Conservation (phyloP, 2,113 vertebrate genomes). For the Hemicordylus capensis region DNA sequence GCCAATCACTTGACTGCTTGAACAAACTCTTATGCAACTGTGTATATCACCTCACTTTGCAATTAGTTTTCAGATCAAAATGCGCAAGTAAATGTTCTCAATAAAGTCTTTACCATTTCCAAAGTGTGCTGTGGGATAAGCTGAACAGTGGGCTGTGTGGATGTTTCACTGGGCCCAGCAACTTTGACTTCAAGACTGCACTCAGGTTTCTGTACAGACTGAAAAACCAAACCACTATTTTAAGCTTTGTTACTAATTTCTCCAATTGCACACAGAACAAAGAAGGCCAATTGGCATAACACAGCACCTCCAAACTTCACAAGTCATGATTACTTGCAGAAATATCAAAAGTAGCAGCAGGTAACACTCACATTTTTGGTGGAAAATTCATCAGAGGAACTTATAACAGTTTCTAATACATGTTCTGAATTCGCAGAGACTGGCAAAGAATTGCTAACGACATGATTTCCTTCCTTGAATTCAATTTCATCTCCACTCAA, state of each 20-base stretch:
- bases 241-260: conserved; percentile 6
- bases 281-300: not conserved
- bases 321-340: not conserved
- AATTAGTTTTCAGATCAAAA: not conserved
- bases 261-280: not conserved
- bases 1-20: no score
- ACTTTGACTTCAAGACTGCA: not conserved
- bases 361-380: conserved; percentile 49
- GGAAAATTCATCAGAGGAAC: not conserved
- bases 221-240: conserved; percentile 59
- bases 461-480: conserved; percentile 40
- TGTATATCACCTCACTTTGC: no score
- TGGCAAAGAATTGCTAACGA: not conserved
- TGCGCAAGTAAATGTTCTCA: not conserved
- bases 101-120: conserved; percentile 31
- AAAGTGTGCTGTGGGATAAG: conserved; percentile 36
- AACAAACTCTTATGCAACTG: no score
- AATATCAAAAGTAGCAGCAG: not conserved
- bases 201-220: conserved; percentile 23
- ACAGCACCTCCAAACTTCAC: not conserved
- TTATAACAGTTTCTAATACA: not conserved
- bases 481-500: conserved; percentile 60
- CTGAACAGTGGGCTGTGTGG: conserved; percentile 16
- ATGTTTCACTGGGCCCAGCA: conserved; percentile 39
- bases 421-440: conserved; percentile 35